Conservation (phyloP, 2,888 invertebrate genomes). For the Bellardia pandia region DNA sequence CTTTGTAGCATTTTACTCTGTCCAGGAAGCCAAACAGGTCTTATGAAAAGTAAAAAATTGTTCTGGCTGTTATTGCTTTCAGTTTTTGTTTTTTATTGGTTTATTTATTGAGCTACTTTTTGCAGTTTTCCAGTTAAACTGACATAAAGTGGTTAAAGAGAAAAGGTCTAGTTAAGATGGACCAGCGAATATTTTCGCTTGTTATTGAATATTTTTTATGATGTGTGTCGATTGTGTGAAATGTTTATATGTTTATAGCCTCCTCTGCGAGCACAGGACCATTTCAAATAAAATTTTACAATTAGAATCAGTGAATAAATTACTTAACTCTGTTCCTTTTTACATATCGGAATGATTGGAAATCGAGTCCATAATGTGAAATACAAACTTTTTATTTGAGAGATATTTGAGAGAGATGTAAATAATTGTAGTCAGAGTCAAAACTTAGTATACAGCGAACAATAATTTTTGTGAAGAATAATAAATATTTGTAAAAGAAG, state of each 20-base stretch:
- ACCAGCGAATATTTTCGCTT: background rate
- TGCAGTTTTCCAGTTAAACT: conserved; percentile 24
- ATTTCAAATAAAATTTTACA: no score
- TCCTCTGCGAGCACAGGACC: no score
- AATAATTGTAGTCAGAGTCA: no score
- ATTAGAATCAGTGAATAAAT: no score
- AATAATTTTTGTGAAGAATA: no score
- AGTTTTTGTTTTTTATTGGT: background rate
- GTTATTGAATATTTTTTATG: background rate
- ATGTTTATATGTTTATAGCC: background rate
- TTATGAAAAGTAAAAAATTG: conserved; percentile 23
- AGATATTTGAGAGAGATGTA: no score
- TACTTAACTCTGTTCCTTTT: no score
- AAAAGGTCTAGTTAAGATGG: conserved; percentile 1
- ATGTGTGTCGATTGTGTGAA: background rate
- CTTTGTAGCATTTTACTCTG: conserved; percentile 5
- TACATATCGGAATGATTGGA: no score
- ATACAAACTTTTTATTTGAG: no score
- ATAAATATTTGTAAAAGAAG: no score
- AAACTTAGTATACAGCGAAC: no score
- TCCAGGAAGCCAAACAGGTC: conserved; percentile 1
- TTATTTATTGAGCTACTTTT: background rate
- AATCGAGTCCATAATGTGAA: no score
- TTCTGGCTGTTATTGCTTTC: background rate
- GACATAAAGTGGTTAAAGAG: conserved; percentile 46